Evolutionary conservation across 1,140 invertebrate species (phyloP).

Genomic region (Phenacoccus solenopsis): DNA sequence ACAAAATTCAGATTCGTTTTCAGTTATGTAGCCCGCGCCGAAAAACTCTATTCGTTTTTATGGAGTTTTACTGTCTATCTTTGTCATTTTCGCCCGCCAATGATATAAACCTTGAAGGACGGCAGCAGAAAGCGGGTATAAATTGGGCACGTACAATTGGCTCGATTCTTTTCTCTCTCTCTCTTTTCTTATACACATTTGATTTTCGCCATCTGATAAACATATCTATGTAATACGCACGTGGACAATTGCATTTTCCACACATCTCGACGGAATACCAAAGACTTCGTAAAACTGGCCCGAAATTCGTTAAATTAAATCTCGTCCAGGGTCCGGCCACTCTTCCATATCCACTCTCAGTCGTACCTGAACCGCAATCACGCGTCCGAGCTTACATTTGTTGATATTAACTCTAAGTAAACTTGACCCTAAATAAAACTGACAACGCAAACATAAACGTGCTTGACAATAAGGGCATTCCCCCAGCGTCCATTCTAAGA

Average conservation of each 20-base stretch:
- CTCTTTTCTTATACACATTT: background rate
- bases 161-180: background rate
- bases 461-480: slow-evolving; percentile 1
- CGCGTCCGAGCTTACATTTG: background rate
- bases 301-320: background rate
- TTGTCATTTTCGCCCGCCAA: background rate
- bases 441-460: background rate
- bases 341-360: background rate
- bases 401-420: background rate
- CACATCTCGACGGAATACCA: slow-evolving; percentile 11
- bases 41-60: slow-evolving; percentile 14
- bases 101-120: slow-evolving; percentile 14
- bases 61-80: slow-evolving; percentile 15
- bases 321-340: no score
- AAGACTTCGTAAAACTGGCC: slow-evolving; percentile 7
- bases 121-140: background rate
- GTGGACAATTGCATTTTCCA: slow-evolving; percentile 11
- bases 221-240: slow-evolving; percentile 11
- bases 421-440: slow-evolving; percentile 2
- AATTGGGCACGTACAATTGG: slow-evolving; percentile 8
- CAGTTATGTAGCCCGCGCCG: slow-evolving; percentile 8
- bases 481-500: background rate
- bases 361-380: background rate
- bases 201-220: slow-evolving; percentile 12
- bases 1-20: slow-evolving; percentile 17